Evolutionary conservation across 1,140 invertebrate species (phyloP), one percentile per base, ranked within the genome.

Genomic region (Elymnias hypermnestra): DNA sequence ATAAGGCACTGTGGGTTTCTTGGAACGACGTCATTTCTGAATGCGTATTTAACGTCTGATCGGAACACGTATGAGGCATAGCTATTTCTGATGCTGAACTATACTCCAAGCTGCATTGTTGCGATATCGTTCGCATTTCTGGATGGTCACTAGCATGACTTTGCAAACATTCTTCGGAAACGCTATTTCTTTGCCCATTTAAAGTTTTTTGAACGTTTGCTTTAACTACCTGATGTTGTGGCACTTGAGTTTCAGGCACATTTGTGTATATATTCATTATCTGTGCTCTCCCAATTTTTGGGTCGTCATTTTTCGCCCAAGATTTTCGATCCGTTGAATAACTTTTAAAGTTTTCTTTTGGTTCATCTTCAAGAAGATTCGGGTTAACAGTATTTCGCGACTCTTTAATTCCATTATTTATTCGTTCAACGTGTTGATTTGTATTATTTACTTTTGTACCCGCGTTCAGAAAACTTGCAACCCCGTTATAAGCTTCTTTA

Each of bases 371-470:
- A 5, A 92, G 65, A 31, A 91, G 88, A 59, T 91, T 92, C 1
- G 89, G 88, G 56, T 92, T 92, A 2, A 70, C 23, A 35, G 67
- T 58, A 25, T 81, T 83, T 4, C 79, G 46, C 0, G 67, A 57
- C 37, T 83, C 81, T 43, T 89, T 90, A 0, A 83, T 72, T 6
- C 88, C 89, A 36, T 84, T 89, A 21, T 88, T 83, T 0, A 75
- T 68, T 52, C 88, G 72, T 57, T 93, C 91, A 0, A 93, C 89
- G 56, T 93, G 92, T 43, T 94, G 89, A 77, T 94, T 94, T 1
- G 91, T 94, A 56, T 93, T 94, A 55, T 94, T 94, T 0, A 94
- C 90, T 78, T 94, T 94, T 2, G 90, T 89, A 29, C 89, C 89
- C 2, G 88, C 89, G 12, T 89, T 90, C 37, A 91, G 88, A n/a